A percentile compares a stretch with the other conserved stretches of the same genome.
Conservation (phyloP, 2,797 vertebrate genomes). For the Bradypodion ventrale region DNA sequence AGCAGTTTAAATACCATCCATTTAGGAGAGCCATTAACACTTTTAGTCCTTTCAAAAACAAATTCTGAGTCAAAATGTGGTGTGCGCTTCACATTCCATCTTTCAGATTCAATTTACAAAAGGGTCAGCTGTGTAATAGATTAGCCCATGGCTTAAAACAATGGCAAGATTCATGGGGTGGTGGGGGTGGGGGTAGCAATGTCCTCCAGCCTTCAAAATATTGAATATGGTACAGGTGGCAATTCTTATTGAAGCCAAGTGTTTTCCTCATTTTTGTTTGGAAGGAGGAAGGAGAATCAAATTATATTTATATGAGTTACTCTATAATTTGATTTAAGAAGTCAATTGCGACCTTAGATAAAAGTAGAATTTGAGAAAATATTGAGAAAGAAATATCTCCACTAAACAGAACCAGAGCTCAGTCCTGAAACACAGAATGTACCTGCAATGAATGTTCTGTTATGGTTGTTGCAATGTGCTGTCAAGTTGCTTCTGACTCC, state of each 20-base stretch:
- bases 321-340: conserved; percentile 7
- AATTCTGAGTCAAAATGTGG: not conserved
- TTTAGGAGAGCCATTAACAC: conserved; percentile 1
- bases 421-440: not conserved
- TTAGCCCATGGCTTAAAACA: not conserved
- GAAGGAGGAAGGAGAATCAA: not conserved
- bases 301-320: conserved; percentile 23
- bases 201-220: not conserved
- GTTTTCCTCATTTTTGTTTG: not conserved
- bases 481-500: no score
- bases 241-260: conserved; percentile 4
- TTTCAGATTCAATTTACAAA: not conserved
- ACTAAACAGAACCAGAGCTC: not conserved
- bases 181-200: not conserved
- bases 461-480: no score
- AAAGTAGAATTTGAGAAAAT: conserved; percentile 17
- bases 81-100: not conserved
- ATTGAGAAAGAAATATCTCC: not conserved
- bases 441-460: not conserved
- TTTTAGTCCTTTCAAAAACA: conserved; percentile 23
- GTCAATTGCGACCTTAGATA: not conserved
- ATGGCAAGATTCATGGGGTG: not conserved
- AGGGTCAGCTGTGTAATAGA: fast-evolving
- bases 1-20: conserved; percentile 38
- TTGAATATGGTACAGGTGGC: not conserved